Evolutionary conservation across 1,140 invertebrate genomes (phyloP), one percentile per base, ranked within the genome.

Genomic region (Pomacea maculata): DNA sequence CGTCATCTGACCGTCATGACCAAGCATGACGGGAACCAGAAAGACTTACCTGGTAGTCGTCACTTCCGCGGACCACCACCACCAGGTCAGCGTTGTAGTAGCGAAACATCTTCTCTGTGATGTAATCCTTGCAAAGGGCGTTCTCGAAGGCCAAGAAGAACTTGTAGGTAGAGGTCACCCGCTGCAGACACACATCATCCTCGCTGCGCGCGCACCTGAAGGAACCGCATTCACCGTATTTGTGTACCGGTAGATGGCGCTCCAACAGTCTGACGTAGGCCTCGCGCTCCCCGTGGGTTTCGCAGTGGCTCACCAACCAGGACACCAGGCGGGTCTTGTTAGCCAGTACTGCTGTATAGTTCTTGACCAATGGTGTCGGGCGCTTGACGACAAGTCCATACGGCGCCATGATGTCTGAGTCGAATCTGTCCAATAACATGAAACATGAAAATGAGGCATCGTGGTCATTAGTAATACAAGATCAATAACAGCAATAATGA

Each of bases 51-150:
- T 72, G 52, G 72, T 90, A 86, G 19, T 80, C 72, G 88, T 34
- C 34, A 10, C n/a, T 94, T 1, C 95, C 95, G 64, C 95, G 70
- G 11, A 77, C 97, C 2, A 97, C 97, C 96, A 98, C 97, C 63
- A 98, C 97, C 78, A 97, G 96, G 0, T 85, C 67, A 65, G 61
- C 34, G n/a, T 83, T 72, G 3, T 78, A n/a, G 15, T 80, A 79
- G 68, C 63, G 45, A 61, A 78, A 96, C 4, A 94, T 81, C 81
- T 91, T 91, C 57, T 80, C 79, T 2, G 79, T 80, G 29, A 80
- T 19, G 45, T 80, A 80, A 45, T 80, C 72, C 54, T 19, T 64
- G 45, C 79, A 80, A 10, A 75, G 73, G 19, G 72, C 45, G 73
- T 80, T 80, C 52, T 80, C 79, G 34, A 80, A 80, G 8, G 73